A percentile compares a stretch with the other conserved stretches of the same genome.
These are phyloP conservation scores for Morinoia aosen DNA, from an alignment of 2,888 invertebrate genomes.

Conservation along the genomic window DNA sequence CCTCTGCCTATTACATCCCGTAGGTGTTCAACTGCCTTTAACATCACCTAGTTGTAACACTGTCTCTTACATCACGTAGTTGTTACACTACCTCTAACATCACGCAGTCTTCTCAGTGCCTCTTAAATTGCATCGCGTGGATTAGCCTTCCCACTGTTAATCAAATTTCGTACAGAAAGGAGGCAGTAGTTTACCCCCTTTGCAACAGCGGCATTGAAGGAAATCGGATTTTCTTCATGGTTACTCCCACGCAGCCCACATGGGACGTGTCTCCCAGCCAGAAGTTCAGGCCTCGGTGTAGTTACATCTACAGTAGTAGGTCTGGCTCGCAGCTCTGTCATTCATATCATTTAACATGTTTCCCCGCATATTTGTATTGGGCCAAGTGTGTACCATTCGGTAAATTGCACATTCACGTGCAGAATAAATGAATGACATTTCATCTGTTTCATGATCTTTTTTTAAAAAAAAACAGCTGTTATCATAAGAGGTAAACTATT, in stretches of 20 bases:
- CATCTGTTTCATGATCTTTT: too few species aligned
- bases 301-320: not conserved
- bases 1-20: too few species aligned
- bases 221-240: not conserved
- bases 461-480: too few species aligned
- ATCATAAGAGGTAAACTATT: too few species aligned
- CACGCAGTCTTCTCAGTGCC: not conserved
- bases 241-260: not conserved
- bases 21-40: too few species aligned
- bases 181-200: not conserved
- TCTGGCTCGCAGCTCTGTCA: not conserved
- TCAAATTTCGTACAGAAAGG: not conserved
- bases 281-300: not conserved
- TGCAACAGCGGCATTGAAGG: not conserved
- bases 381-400: too few species aligned
- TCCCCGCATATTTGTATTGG: too few species aligned
- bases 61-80: not conserved
- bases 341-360: too few species aligned
- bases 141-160: too few species aligned
- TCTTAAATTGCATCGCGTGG: too few species aligned
- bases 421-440: too few species aligned
- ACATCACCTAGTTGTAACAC: not conserved
- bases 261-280: not conserved
- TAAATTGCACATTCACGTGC: too few species aligned
- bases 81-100: not conserved